A percentile compares a stretch with the other conserved stretches of the same genome.
Conservation (phyloP, 2,888 invertebrate genomes). For the Rhingia rostrata region DNA sequence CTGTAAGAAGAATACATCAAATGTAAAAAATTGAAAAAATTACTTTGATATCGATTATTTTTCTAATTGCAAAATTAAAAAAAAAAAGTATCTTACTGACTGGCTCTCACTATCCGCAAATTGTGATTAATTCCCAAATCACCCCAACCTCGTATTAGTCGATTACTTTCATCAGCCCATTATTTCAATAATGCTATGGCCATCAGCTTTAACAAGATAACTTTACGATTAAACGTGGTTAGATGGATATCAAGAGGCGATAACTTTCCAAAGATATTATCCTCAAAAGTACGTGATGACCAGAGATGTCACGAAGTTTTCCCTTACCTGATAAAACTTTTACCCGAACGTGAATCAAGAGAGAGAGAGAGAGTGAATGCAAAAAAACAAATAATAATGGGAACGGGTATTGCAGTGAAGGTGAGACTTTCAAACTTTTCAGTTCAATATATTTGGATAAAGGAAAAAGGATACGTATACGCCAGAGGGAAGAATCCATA, state of each 20-base stretch:
- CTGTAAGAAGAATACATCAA: too few species aligned
- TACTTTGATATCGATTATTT: too few species aligned
- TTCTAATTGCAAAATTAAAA: too few species aligned
- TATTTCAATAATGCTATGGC: conserved; percentile 43
- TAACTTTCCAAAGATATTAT: conserved; percentile 48
- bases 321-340: conserved; percentile 43
- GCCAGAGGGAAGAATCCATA: neutral
- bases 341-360: conserved; percentile 15
- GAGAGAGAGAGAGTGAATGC: too few species aligned
- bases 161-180: conserved; percentile 52
- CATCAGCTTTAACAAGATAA: conserved; percentile 42
- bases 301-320: conserved; percentile 42
- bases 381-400: conserved; percentile 7
- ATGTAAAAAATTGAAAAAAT: too few species aligned
- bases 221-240: conserved; percentile 40
- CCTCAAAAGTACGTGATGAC: conserved; percentile 52
- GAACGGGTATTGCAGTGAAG: neutral
- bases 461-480: conserved; percentile 11
- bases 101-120: too few species aligned
- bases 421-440: neutral
- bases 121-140: neutral
- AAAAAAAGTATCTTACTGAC: too few species aligned
- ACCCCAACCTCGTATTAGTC: conserved; percentile 2
- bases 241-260: conserved; percentile 33
- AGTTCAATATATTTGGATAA: neutral